phyloP scores from a whole-genome alignment of 2,888 invertebrate genomes.

The Adelognathus sp. region DNA sequence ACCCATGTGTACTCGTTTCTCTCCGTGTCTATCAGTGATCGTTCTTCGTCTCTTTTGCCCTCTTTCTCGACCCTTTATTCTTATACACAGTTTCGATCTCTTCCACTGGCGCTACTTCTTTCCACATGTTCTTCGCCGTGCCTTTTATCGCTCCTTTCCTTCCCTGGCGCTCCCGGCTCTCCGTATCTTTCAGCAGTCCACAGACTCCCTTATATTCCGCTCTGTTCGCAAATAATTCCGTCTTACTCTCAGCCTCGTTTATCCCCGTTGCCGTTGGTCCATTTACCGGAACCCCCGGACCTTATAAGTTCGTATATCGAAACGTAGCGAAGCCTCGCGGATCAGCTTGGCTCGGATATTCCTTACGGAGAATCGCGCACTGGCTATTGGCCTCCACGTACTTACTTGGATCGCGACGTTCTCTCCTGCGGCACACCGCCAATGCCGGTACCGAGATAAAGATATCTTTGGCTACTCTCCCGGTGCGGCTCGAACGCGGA shows the following conservation, averaged over 20 bases:
- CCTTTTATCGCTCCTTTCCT: conserved; percentile 15
- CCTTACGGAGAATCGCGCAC: conserved; percentile 7
- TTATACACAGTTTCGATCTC: conserved; percentile 24
- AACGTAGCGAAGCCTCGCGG: conserved; percentile 18
- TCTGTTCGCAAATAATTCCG: conserved; percentile 9
- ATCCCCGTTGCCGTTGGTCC: background rate
- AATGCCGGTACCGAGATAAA: conserved; percentile 33
- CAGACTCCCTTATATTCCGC: conserved; percentile 1
- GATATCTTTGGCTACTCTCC: conserved; percentile 23
- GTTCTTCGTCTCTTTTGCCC: conserved; percentile 17
- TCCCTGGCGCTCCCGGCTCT: conserved; percentile 46
- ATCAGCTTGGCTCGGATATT: background rate
- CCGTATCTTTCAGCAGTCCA: conserved; percentile 7
- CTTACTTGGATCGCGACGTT: conserved; percentile 16
- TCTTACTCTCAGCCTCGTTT: conserved; percentile 11
- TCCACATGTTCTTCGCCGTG: conserved; percentile 30
- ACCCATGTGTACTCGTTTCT: conserved; percentile 49
- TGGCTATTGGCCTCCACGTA: background rate
- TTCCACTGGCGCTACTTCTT: conserved; percentile 44
- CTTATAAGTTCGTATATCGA: conserved; percentile 37
- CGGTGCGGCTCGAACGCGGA: background rate
- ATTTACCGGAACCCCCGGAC: background rate
- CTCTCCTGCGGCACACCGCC: conserved; percentile 17
- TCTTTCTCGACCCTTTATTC: conserved; percentile 12
- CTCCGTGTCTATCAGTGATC: conserved; percentile 55